Evolutionary conservation across 2,797 vertebrate genomes (phyloP), one percentile per base, ranked within the genome.

Genomic region (Malacoctenus gilli): DNA sequence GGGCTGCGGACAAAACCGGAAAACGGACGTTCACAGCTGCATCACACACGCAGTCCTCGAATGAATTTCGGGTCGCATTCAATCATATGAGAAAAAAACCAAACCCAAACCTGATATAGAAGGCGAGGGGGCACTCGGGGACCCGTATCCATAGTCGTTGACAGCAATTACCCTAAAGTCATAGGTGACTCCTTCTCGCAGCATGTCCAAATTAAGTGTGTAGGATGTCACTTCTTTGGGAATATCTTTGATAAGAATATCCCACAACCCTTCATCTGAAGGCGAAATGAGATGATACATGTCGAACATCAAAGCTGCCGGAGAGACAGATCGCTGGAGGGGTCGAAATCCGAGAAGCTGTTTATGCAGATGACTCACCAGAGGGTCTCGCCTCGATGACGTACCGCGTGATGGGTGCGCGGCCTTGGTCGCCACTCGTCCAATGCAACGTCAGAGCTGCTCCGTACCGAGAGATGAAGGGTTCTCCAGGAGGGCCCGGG

Each of bases 201-300:
- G 90, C 87, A 96, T 96, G 62, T 98, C 95, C 86, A 94, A 92
- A 88, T 95, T 95, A 74, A 99, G 96, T 1, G 96, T 98, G 82
- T 98, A 97, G 31, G 97, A 99, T 1, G 95, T 97, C 76, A 96
- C 96, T 76, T 98, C 96, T 86, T 95, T 98, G 32, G 96, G 97
- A 73, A 99, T 96, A 81, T 99, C 96, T 74, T 97, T 98, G 85
- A 98, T 96, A 19, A 99, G 94, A 79, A 99, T 96, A 78, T 99
- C 97, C 97, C 97, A 99, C 23, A 99, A 85, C 11, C 97, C 97
- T 80, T 99, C 97, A 1, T 99, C 97, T 99, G 72, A 34, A 59
- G 22, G 7, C 7, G 51, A 54, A 10, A 55, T 32, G 22, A 43
- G 10, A 28, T 6, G 22, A 23, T 6, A 28, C 5, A 14, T 13